Evolutionary conservation across 2,113 vertebrate genomes (phyloP).

Genomic region (Oenanthe oenanthe): DNA sequence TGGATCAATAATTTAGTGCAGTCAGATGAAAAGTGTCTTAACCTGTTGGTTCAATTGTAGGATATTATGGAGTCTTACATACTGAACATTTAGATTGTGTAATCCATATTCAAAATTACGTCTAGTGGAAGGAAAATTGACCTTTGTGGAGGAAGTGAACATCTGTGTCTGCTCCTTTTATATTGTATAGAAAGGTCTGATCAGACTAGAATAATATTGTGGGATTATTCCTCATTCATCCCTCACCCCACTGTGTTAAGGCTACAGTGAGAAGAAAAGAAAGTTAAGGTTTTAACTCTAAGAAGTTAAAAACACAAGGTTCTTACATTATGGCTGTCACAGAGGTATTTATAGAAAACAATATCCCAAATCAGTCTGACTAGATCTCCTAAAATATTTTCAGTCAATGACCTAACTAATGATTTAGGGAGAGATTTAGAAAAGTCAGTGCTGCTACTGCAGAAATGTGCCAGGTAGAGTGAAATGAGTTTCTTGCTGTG

Average conservation of each 20-base stretch:
- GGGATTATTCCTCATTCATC: neutral
- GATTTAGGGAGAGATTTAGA: neutral
- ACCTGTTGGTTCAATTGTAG: neutral
- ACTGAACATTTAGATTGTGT: neutral
- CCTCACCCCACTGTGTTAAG: neutral
- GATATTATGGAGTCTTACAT: neutral
- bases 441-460: neutral
- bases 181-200: neutral
- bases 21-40: constrained; percentile 24
- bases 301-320: neutral
- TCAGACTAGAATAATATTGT: neutral
- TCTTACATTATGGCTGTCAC: neutral
- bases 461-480: neutral
- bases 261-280: neutral
- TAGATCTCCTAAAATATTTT: neutral
- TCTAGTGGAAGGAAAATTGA: neutral
- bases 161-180: neutral
- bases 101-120: constrained; percentile 25
- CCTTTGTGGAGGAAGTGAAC: neutral
- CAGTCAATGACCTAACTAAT: neutral
- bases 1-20: constrained; percentile 56
- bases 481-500: constrained; percentile 13
- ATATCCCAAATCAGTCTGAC: neutral
- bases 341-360: neutral
- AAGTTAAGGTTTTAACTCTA: neutral